Evolutionary conservation across 1,140 invertebrate genomes (phyloP), one percentile per base, ranked within the genome.

Genomic region (Monomorium pharaonis): DNA sequence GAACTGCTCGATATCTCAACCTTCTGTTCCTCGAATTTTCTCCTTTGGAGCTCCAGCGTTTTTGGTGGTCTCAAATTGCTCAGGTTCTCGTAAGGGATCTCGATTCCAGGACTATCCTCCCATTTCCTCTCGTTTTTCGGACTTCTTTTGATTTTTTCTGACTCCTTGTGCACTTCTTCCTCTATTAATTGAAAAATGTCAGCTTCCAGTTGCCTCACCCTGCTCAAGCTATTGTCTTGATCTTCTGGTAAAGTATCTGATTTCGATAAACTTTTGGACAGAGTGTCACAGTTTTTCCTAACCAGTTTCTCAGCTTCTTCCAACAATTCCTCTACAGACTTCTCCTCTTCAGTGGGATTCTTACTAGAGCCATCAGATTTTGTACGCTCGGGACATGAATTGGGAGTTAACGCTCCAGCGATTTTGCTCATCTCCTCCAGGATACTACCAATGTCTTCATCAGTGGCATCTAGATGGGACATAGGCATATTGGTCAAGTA

Each of bases 341-440:
- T 92, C 74, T 95, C 94, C 62, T 94, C 93, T 37, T 94, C 93
- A 0, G 90, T 92, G 3, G 75, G 81, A 88, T 90, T 91, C 85
- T 93, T 94, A 33, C 75, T 88, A 7, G 90, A 89, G 65, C 87
- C 77, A 6, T 80, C 84, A 44, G 91, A 89, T 65, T 94, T 94
- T 14, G 83, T 84, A 56, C 80, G 87, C 49, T 94, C 93, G 0
- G 86, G 80, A 1, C 84, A 86, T 21, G 94, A 93, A 92, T 87
- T 93, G 14, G 94, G 93, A 85, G 93, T 94, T n/a, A 94, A 58
- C 6, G 91, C 90, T 12, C 91, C 92, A 12, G 94, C 94, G 49
- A 95, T 95, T 87, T 94, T 95, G 58, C 93, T 95, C 87, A 95
- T 95, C 88, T 95, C 94, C 78, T 95, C 94, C n/a, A 95, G 83